Conservation (phyloP, 2,797 vertebrate genomes). For the Galaxias olidus region DNA sequence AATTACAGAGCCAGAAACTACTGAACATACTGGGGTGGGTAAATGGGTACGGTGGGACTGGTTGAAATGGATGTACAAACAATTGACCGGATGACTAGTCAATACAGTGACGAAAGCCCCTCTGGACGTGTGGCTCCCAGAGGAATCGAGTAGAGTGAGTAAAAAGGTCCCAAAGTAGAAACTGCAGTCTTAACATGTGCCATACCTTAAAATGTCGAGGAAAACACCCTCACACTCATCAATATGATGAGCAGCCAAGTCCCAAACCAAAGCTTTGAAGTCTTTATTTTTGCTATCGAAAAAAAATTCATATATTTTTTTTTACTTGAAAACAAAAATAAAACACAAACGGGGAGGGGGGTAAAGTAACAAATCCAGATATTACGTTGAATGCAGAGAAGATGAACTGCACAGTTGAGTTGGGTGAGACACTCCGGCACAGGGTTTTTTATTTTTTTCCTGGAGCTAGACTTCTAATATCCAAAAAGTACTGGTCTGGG, state of each 20-base stretch:
- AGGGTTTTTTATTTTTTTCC: conserved; percentile 62
- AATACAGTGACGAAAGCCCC: conserved; percentile 64
- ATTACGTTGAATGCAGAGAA: conserved; percentile 81
- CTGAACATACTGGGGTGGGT: conserved; percentile 48
- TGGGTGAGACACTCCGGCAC: conserved; percentile 78
- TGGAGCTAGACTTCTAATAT: conserved; percentile 83
- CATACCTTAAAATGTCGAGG: conserved; percentile 86
- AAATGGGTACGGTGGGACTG: conserved; percentile 10
- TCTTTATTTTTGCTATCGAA: conserved; percentile 82
- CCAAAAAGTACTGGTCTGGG: conserved; percentile 81
- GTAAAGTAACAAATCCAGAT: conserved; percentile 80
- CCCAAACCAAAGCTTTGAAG: conserved; percentile 93
- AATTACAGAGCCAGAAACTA: conserved; percentile 71
- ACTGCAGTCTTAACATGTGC: conserved; percentile 89
- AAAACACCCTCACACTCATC: conserved; percentile 92
- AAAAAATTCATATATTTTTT: conserved; percentile 40
- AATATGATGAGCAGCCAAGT: conserved; percentile 99
- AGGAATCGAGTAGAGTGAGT: conserved; percentile 69
- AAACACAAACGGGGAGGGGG: conserved; percentile 74
- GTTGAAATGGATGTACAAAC: conserved; percentile 39
- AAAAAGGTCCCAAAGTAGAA: conserved; percentile 90
- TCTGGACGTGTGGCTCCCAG: conserved; percentile 65
- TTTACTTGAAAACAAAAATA: conserved; percentile 68
- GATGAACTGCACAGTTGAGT: conserved; percentile 81
- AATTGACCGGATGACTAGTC: conserved; percentile 61